A percentile compares a stretch with the other conserved stretches of the same genome.
These are phyloP conservation scores for Punctoribates punctum DNA, from an alignment of 2,888 invertebrate genomes.

Conservation along the genomic window DNA sequence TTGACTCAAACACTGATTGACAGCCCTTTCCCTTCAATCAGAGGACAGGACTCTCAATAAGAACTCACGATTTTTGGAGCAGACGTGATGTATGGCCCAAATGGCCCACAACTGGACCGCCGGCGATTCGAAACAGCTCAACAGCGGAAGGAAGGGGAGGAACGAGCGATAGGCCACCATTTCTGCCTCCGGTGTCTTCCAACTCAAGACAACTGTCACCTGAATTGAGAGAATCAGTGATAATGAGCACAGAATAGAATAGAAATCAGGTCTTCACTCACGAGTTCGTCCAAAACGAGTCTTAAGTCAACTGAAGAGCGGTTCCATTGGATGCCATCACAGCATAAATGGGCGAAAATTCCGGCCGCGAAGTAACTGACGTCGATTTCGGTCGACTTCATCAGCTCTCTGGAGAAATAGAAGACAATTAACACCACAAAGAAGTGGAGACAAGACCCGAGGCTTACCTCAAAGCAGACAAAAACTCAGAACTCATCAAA, in stretches of 20 bases:
- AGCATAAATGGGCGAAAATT: constrained; percentile 66
- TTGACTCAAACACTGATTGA: no score
- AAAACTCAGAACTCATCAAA: constrained; percentile 60
- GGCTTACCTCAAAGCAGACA: constrained; percentile 50
- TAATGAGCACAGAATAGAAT: constrained; percentile 6
- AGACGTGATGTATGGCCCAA: constrained; percentile 74
- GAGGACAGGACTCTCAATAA: background rate
- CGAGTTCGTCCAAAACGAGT: constrained; percentile 59
- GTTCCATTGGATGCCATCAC: constrained; percentile 58
- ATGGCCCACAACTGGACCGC: constrained; percentile 71
- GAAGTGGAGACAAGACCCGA: background rate
- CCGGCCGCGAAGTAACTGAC: constrained; percentile 70
- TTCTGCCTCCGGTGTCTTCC: constrained; percentile 67
- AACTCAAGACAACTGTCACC: constrained; percentile 60
- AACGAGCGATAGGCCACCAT: constrained; percentile 73
- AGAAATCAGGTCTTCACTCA: constrained; percentile 51
- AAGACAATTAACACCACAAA: no score
- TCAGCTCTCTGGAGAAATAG: constrained; percentile 51
- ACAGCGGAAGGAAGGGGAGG: constrained; percentile 66
- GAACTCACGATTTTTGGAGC: constrained; percentile 63
- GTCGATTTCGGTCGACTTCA: constrained; percentile 64
- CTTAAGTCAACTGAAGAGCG: constrained; percentile 48
- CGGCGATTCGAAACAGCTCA: constrained; percentile 61
- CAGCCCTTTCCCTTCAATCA: no score
- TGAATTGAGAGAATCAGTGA: constrained; percentile 47